Percentiles rank a stretch among this genome's conserved stretches.
phyloP scores from a whole-genome alignment of 1,140 invertebrate genomes.

The Leptoteleia sp. region DNA sequence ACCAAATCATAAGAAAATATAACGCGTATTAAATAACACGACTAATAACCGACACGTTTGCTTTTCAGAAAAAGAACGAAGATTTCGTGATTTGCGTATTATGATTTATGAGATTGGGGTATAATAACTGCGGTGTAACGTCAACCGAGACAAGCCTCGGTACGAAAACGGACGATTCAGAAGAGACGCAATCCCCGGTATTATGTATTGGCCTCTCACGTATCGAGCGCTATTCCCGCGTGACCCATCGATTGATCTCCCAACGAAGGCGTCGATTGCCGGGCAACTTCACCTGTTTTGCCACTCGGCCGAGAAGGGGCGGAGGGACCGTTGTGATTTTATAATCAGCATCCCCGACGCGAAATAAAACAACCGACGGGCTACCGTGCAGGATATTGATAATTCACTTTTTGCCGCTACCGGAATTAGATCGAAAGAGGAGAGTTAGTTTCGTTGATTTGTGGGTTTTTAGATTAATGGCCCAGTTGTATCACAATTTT shows the following conservation, averaged over 20 bases:
- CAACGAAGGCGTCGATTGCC: constrained; percentile 35
- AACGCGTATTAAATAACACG: no score
- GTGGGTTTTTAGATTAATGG: constrained; percentile 24
- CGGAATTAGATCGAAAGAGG: constrained; percentile 21
- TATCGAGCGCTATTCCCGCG: constrained; percentile 35
- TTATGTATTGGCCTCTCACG: constrained; percentile 10
- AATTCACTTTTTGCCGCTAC: constrained; percentile 29
- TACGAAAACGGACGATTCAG: constrained; percentile 39
- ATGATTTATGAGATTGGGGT: no score
- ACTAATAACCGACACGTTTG: no score
- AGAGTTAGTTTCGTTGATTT: constrained; percentile 18
- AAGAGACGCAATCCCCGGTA: constrained; percentile 54
- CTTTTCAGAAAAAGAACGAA: no score
- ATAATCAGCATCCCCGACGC: constrained; percentile 38
- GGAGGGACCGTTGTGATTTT: constrained; percentile 45
- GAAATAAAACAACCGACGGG: constrained; percentile 36
- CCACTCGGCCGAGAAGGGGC: constrained; percentile 29
- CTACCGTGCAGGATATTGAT: constrained; percentile 18
- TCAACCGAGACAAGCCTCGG: constrained; percentile 65
- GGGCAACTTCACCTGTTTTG: constrained; percentile 38
- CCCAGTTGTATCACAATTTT: constrained; percentile 9
- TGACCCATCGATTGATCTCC: constrained; percentile 52
- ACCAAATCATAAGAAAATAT: no score
- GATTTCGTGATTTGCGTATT: no score
- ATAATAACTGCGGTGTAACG: background rate